Percentiles rank a stretch among this genome's conserved stretches.
Evolutionary conservation across 2,888 invertebrate genomes (phyloP).

Genomic region (Hipparchia sbordonii): DNA sequence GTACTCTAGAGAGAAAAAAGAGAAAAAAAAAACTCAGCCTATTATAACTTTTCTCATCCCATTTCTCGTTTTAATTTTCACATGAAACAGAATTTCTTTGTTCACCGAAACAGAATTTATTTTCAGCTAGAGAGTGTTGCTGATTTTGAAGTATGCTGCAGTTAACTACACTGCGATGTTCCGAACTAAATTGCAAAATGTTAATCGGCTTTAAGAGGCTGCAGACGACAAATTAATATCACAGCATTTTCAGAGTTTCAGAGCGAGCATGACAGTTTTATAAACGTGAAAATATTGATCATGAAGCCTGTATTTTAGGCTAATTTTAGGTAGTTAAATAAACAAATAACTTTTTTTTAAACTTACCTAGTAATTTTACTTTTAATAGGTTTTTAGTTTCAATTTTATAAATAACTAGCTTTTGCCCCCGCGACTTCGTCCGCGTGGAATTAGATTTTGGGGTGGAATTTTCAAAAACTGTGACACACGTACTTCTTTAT

Average conservation of each 20-base stretch:
- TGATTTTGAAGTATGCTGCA: slow-evolving; percentile 15
- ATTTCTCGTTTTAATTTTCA: not conserved
- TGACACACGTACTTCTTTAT: no score
- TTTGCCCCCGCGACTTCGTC: no score
- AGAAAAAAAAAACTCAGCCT: not conserved
- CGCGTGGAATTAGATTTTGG: no score
- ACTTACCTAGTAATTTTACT: no score
- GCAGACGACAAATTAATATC: slow-evolving; percentile 11
- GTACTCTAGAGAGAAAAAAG: not conserved
- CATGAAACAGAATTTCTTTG: not conserved
- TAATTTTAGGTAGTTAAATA: no score
- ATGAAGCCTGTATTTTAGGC: no score
- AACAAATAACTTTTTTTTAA: no score
- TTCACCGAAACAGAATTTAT: not conserved
- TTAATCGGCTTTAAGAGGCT: slow-evolving; percentile 20
- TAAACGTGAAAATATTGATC: not conserved
- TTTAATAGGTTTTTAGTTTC: no score
- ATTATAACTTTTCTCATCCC: not conserved
- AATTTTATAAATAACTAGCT: no score
- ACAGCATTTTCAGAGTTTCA: not conserved
- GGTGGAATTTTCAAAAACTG: no score
- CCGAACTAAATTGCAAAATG: slow-evolving; percentile 20
- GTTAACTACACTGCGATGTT: slow-evolving; percentile 20
- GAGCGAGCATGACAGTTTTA: not conserved
- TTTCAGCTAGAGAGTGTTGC: slow-evolving; percentile 6